These are phyloP conservation scores for Osmerus mordax DNA, from an alignment of 2,113 vertebrate genomes.

Conservation along the genomic window DNA sequence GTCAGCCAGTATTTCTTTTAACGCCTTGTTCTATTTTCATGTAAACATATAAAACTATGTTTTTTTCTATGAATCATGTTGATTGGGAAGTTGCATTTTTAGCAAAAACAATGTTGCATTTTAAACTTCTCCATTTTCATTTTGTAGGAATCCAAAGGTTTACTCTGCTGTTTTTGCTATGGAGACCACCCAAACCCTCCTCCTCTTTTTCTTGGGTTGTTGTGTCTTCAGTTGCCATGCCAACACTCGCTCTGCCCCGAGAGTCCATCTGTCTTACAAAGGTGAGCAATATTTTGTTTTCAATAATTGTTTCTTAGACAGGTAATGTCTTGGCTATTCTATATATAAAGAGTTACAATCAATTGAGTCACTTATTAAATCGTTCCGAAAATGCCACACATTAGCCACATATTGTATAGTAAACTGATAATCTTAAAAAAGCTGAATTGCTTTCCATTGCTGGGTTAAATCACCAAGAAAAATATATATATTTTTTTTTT, in stretches of 20 bases:
- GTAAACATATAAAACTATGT: too few species aligned
- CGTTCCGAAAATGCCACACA: not conserved
- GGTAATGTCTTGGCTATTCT: conserved; percentile 4
- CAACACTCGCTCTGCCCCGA: conserved; percentile 48
- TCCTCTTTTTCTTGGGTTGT: conserved; percentile 45
- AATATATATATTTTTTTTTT: not conserved
- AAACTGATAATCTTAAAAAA: not conserved
- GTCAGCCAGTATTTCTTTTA: too few species aligned
- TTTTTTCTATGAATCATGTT: too few species aligned
- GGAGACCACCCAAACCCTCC: conserved; percentile 43
- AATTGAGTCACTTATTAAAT: not conserved
- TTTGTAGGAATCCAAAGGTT: conserved; percentile 50
- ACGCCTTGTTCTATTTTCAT: too few species aligned
- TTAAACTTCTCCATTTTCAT: conserved; percentile 22
- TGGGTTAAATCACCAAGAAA: not conserved
- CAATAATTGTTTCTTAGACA: conserved; percentile 2
- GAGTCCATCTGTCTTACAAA: conserved; percentile 59
- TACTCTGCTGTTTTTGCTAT: conserved; percentile 48
- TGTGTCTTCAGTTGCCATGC: conserved; percentile 51
- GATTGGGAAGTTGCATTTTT: not conserved
- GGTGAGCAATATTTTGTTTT: conserved; percentile 41
- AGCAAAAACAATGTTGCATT: conserved; percentile 6
- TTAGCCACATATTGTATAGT: not conserved
- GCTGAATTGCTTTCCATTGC: not conserved
- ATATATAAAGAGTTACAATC: not conserved